Evolutionary conservation across 64 coral and sea anemone species (phyloP).

Genomic region (Porites australiensis): DNA sequence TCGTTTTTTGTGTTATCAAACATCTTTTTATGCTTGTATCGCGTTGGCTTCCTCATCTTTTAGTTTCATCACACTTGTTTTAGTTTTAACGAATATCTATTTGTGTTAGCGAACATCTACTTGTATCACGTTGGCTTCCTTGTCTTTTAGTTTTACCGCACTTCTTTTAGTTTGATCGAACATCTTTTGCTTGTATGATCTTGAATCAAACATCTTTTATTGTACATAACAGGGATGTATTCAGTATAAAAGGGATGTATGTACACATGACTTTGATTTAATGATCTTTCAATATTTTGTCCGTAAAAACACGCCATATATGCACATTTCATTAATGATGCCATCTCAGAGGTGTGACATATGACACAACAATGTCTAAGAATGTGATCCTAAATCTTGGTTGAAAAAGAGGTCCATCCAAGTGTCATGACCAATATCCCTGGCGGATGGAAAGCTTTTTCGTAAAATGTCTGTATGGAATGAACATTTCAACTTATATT

Average conservation of each 20-base stretch:
- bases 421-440: too few species aligned
- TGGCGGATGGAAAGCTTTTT: too few species aligned
- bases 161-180: not conserved
- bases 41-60: not conserved
- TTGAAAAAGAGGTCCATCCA: too few species aligned
- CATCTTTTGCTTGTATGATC: not conserved
- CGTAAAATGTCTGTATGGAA: too few species aligned
- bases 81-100: conserved; percentile 1
- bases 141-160: not conserved
- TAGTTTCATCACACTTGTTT: not conserved
- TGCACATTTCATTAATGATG: not conserved
- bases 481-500: too few species aligned
- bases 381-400: too few species aligned
- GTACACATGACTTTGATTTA: not conserved
- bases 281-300: too few species aligned
- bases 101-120: conserved; percentile 7
- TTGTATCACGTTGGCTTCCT: not conserved
- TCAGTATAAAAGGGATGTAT: conserved; percentile 3
- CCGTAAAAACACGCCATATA: not conserved
- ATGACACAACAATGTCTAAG: too few species aligned
- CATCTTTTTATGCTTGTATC: not conserved
- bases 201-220: not conserved
- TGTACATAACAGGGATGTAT: not conserved
- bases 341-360: too few species aligned
- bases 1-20: conserved; percentile 12